Evolutionary conservation across 2,888 invertebrate species (phyloP).

Genomic region (Coremacera marginata): DNA sequence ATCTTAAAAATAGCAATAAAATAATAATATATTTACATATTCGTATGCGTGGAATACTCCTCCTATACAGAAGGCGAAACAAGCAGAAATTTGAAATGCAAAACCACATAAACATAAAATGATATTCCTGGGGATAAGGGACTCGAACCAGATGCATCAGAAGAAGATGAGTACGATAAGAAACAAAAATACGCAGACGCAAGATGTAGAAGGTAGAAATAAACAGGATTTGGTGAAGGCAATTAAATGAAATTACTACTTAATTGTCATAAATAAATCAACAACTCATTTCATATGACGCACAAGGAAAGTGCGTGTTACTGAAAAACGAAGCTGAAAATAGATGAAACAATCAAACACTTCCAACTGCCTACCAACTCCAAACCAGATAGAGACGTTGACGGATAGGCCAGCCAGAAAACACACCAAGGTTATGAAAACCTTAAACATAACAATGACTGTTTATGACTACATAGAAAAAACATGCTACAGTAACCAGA

Average conservation of each 20-base stretch:
- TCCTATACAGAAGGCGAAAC: background rate
- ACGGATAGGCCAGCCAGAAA: background rate
- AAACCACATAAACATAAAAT: slow-evolving; percentile 14
- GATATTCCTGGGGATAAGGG: slow-evolving; percentile 4
- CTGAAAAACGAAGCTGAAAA: background rate
- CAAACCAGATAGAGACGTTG: background rate
- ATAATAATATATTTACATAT: background rate
- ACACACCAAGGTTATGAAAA: background rate
- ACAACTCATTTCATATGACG: slow-evolving; percentile 49
- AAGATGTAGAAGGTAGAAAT: background rate
- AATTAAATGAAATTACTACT: slow-evolving; percentile 60
- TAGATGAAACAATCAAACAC: background rate
- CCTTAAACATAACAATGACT: background rate
- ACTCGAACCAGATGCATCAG: background rate
- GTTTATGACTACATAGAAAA: background rate
- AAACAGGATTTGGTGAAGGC: slow-evolving; percentile 50
- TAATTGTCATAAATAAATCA: slow-evolving; percentile 60
- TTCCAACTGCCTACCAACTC: background rate
- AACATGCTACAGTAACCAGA: background rate
- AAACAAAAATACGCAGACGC: background rate
- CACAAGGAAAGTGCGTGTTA: background rate
- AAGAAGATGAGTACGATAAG: background rate
- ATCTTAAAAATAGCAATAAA: background rate
- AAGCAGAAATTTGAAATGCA: slow-evolving; percentile 27
- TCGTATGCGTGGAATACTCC: background rate